phyloP scores from a whole-genome alignment of 2,113 vertebrate genomes.

The Fregata magnificens region DNA sequence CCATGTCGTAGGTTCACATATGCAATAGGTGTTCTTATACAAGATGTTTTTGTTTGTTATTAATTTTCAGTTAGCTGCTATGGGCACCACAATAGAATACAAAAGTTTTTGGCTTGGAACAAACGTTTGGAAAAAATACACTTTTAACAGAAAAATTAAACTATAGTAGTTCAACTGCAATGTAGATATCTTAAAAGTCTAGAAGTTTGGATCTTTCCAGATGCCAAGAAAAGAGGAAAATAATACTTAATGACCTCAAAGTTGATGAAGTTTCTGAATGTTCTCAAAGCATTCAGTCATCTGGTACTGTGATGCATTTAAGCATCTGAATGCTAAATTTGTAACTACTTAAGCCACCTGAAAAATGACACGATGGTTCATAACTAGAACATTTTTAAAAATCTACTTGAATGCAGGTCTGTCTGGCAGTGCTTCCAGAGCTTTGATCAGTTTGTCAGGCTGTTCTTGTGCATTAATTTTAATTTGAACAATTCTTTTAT shows the following conservation, averaged over 20 bases:
- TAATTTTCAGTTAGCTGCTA: background rate
- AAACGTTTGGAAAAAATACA: background rate
- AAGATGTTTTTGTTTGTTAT: background rate
- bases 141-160: background rate
- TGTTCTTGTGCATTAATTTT: background rate
- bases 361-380: background rate
- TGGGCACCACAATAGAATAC: background rate
- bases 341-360: background rate
- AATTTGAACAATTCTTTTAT: background rate
- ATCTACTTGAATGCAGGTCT: background rate
- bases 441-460: background rate
- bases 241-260: background rate
- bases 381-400: background rate
- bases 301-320: background rate
- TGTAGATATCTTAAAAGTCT: background rate
- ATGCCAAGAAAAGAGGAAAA: background rate
- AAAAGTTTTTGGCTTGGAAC: background rate
- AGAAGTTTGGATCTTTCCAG: background rate
- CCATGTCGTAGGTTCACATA: background rate
- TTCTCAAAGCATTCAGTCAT: background rate
- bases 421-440: background rate
- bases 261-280: background rate
- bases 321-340: background rate
- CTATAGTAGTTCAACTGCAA: background rate
- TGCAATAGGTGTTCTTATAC: background rate